Evolutionary conservation across 2,797 vertebrate genomes (phyloP).

Genomic region (Amblyraja radiata): DNA sequence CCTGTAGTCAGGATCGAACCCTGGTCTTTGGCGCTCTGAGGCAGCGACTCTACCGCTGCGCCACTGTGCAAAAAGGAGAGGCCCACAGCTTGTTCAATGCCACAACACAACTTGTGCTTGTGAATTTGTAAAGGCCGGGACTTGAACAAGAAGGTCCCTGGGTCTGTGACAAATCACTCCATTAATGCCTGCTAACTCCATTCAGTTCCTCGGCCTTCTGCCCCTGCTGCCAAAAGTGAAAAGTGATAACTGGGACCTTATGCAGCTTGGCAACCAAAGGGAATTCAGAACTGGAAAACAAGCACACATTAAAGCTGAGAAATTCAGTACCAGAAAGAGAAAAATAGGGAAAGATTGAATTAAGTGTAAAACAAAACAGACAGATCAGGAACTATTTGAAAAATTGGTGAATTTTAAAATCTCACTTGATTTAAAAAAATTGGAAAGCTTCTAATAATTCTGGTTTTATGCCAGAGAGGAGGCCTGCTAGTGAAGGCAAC

Average conservation of each 20-base stretch:
- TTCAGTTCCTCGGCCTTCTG: too few relatives aligned
- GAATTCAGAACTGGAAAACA: neutral
- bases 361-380: neutral
- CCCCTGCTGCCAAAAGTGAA: neutral
- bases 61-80: too few relatives aligned
- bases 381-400: neutral
- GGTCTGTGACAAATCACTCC: too few relatives aligned
- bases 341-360: neutral
- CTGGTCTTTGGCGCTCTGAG: too few relatives aligned
- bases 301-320: neutral
- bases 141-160: too few relatives aligned
- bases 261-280: neutral
- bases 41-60: too few relatives aligned
- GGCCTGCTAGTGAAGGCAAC: neutral
- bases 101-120: too few relatives aligned
- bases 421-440: neutral
- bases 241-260: neutral
- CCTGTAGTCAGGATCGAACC: too few relatives aligned
- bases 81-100: too few relatives aligned
- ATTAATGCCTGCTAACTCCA: too few relatives aligned
- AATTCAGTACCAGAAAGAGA: neutral
- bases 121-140: too few relatives aligned
- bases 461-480: neutral
- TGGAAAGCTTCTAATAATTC: neutral
- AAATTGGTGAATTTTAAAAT: neutral